Evolutionary conservation across 1,140 invertebrate genomes (phyloP), one percentile per base, ranked within the genome.

Genomic region (Phortica variegata): DNA sequence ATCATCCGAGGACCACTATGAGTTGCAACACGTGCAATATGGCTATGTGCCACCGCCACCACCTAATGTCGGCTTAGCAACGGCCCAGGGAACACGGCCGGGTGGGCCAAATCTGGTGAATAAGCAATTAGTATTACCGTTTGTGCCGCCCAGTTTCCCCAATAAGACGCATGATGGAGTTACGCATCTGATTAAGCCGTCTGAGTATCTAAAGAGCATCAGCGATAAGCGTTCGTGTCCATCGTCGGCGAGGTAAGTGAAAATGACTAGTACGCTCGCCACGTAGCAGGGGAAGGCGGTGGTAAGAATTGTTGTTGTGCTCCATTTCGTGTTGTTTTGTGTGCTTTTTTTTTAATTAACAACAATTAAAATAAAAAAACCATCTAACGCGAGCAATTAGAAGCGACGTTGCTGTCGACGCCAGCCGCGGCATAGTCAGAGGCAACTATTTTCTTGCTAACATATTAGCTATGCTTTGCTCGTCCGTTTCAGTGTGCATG

Each of bases 121-220:
- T 79, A 90, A 88, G 76, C 89, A 91, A 76, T 82, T 89, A 75
- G 88, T 85, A 56, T 77, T 91, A 48, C 88, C 90, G 51, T 93
- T 94, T 80, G 87, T 94, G 71, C 90, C 90, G 36, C 91, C 91
- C 18, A 88, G 89, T 75, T 93, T 94, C 78, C 85, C 85, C 21
- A 82, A 83, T 65, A 80, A 79, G 58, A 61, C 80, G 18, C 79
- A 82, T 50, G 82, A 85, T 60, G 73, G 71, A 40, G 84, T 88
- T 40, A 87, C 91, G 71, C 83, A 86, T 32, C 82, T 94, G 34
- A 92, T 95, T 65, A 94, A 94, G 71, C 92, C 92, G 32, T 92
- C 90, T 26, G 91, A 95, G 75, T 95, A 95, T 77, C 79, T 95
- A 48, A 85, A 86, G 60, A 90, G 88, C 66, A 89, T 93, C 72